Conservation (phyloP, 2,888 invertebrate genomes). For the Caenorhabditis sp. region DNA sequence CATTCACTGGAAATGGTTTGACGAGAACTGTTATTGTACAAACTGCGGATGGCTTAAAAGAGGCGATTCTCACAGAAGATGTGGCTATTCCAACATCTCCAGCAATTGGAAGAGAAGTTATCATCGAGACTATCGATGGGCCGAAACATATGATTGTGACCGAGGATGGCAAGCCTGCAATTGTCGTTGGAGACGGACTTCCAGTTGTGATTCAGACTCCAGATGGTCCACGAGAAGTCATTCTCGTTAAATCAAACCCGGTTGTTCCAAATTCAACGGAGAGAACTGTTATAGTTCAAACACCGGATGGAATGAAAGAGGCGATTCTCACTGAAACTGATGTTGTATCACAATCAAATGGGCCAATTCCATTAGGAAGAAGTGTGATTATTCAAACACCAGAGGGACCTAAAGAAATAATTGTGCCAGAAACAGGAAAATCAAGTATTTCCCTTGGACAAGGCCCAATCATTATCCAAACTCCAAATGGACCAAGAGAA, state of each 20-base stretch:
- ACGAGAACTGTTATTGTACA: neutral
- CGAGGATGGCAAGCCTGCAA: neutral
- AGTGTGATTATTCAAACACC: neutral
- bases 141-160: neutral
- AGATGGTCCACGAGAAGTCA: neutral
- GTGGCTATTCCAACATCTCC: neutral
- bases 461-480: neutral
- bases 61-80: neutral
- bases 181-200: neutral
- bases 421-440: neutral
- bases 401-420: neutral
- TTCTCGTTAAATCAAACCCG: neutral
- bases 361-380: neutral
- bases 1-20: neutral
- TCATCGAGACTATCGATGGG: neutral
- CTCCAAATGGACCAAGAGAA: neutral
- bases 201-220: neutral
- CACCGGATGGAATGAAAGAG: neutral
- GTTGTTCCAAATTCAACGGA: neutral
- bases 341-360: neutral
- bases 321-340: neutral
- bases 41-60: neutral
- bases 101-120: neutral
- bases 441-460: neutral
- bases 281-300: neutral